phyloP scores from a whole-genome alignment of 2,113 vertebrate species.

The Hymenochirus boettgeri region DNA sequence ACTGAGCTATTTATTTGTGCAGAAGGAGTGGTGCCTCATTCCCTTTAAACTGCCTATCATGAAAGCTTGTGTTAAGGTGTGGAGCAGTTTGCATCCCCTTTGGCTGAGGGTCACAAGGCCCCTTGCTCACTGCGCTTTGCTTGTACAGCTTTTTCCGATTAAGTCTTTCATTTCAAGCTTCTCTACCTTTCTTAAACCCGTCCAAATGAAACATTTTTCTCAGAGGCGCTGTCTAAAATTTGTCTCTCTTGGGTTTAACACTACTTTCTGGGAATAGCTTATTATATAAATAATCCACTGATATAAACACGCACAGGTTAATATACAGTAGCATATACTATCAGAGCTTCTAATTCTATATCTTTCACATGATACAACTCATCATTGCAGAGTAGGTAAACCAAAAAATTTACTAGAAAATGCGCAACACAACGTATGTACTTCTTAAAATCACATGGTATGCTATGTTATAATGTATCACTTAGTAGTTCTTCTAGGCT shows the following conservation, averaged over 20 bases:
- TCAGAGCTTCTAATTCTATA: no score
- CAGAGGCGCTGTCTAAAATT: not conserved
- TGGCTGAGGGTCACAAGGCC: not conserved
- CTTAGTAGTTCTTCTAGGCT: no score
- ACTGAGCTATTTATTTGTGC: not conserved
- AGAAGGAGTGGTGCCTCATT: slow-evolving; percentile 18
- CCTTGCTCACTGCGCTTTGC: not conserved
- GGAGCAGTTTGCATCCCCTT: not conserved
- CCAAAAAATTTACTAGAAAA: no score
- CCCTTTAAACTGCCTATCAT: not conserved
- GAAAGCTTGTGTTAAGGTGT: not conserved
- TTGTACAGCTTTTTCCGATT: not conserved
- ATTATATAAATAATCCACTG: no score
- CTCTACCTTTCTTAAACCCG: not conserved
- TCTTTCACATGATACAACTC: no score
- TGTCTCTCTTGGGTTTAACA: not conserved
- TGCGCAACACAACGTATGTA: no score
- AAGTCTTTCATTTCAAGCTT: not conserved
- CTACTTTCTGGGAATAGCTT: not conserved
- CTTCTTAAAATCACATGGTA: no score
- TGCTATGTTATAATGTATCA: no score
- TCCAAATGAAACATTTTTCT: slow-evolving; percentile 9
- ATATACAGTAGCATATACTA: no score
- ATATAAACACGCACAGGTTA: no score
- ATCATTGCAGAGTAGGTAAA: no score